Conservation (phyloP, 2,888 invertebrate genomes). For the Aporophyla nigra region DNA sequence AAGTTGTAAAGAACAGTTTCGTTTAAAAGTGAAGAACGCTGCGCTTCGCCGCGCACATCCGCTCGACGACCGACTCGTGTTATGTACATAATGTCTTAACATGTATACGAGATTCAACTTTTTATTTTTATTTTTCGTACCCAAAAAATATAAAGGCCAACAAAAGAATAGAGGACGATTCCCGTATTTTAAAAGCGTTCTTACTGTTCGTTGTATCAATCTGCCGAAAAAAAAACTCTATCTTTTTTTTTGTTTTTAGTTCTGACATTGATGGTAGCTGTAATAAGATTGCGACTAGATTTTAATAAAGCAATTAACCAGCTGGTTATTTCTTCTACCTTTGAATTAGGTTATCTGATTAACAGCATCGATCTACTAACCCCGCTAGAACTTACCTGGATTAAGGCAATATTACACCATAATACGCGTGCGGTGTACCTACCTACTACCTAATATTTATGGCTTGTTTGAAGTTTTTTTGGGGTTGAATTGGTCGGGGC, state of each 20-base stretch:
- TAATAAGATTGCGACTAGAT: not conserved
- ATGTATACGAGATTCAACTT: slow-evolving; percentile 20
- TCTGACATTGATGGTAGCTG: not conserved
- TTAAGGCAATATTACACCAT: not conserved
- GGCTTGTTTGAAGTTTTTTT: too few relatives aligned
- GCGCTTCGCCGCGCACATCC: slow-evolving; percentile 48
- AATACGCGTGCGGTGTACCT: not conserved
- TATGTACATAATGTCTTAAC: slow-evolving; percentile 19
- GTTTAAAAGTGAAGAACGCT: slow-evolving; percentile 57
- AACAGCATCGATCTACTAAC: not conserved
- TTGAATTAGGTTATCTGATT: not conserved
- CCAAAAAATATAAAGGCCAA: not conserved
- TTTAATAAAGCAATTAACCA: not conserved
- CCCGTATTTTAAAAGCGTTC: not conserved
- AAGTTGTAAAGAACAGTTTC: slow-evolving; percentile 54
- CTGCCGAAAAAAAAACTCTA: too few relatives aligned
- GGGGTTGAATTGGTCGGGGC: not conserved
- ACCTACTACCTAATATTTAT: slow-evolving; percentile 1
- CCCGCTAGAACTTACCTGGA: not conserved
- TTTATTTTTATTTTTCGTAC: not conserved
- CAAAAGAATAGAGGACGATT: not conserved
- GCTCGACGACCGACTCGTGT: slow-evolving; percentile 12
- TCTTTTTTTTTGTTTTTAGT: too few relatives aligned
- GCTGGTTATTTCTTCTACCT: not conserved
- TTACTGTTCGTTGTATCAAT: not conserved